Conservation (phyloP, 30 jellyfish, hydroid and myxozoan species). For the Aurelia aurita region DNA sequence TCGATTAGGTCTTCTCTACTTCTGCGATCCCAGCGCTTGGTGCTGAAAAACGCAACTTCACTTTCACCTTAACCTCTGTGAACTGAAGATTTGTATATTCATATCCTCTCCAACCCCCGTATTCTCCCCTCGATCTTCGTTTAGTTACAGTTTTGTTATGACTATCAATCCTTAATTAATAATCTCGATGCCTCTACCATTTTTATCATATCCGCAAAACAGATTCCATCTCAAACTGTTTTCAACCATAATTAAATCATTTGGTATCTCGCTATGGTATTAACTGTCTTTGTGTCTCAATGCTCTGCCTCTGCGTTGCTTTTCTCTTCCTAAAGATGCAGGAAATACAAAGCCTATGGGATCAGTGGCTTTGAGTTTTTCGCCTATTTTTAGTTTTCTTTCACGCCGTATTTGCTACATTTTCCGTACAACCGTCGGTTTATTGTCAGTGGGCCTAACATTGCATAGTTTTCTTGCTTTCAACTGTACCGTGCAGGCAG, state of each 20-base stretch:
- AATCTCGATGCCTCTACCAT: neutral
- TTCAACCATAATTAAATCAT: conserved; percentile 39
- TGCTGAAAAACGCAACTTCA: no score
- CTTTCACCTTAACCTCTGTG: no score
- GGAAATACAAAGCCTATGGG: neutral
- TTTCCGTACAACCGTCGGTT: no score
- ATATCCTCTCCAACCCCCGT: neutral
- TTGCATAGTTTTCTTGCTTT: no score
- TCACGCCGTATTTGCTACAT: no score
- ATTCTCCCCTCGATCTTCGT: neutral
- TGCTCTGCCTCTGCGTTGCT: neutral
- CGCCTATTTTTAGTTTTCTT: neutral
- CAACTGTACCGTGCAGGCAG: no score
- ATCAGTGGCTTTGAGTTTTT: neutral
- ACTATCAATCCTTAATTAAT: conserved; percentile 37
- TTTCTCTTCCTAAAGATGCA: conserved; percentile 2
- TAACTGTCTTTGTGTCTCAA: conserved; percentile 34
- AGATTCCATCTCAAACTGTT: conserved; percentile 1
- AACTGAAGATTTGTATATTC: no score
- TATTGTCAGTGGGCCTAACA: no score
- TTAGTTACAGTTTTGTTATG: conserved; percentile 15
- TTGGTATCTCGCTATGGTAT: conserved; percentile 4
- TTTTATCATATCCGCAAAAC: conserved; percentile 3
- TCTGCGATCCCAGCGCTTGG: no score
- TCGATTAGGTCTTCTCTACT: no score